Percentiles rank a stretch among this genome's conserved stretches.
These are phyloP conservation scores for Peromyscus leucopus DNA, from an alignment of 2,113 vertebrate species.

Conservation along the genomic window DNA sequence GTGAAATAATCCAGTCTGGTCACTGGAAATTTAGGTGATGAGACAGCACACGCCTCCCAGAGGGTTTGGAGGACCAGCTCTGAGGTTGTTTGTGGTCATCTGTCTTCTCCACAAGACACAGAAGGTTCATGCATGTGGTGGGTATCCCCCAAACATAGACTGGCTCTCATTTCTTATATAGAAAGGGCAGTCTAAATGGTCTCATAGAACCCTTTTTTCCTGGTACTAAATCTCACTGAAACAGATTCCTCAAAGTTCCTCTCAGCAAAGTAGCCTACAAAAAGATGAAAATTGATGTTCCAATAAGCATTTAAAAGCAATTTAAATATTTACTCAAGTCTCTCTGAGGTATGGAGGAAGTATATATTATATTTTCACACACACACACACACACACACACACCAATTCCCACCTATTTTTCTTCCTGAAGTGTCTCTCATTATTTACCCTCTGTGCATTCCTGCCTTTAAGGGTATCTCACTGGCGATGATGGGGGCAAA, in stretches of 20 bases:
- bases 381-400: background rate
- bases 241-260: background rate
- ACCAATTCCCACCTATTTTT: background rate
- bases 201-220: background rate
- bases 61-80: background rate
- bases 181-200: background rate
- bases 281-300: constrained; percentile 11
- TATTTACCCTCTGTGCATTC: background rate
- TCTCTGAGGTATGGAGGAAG: background rate
- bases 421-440: background rate
- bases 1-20: background rate
- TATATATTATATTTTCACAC: background rate
- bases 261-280: constrained; percentile 7
- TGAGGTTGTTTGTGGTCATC: background rate
- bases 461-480: background rate
- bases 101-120: background rate
- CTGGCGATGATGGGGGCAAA: background rate
- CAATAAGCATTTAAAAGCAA: constrained; percentile 23
- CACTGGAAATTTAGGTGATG: background rate
- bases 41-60: background rate
- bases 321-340: constrained; percentile 56
- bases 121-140: background rate
- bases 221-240: background rate
- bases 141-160: background rate
- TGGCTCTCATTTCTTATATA: background rate